Evolutionary conservation across 2,113 vertebrate species (phyloP).

Genomic region (Phoenicopterus ruber): DNA sequence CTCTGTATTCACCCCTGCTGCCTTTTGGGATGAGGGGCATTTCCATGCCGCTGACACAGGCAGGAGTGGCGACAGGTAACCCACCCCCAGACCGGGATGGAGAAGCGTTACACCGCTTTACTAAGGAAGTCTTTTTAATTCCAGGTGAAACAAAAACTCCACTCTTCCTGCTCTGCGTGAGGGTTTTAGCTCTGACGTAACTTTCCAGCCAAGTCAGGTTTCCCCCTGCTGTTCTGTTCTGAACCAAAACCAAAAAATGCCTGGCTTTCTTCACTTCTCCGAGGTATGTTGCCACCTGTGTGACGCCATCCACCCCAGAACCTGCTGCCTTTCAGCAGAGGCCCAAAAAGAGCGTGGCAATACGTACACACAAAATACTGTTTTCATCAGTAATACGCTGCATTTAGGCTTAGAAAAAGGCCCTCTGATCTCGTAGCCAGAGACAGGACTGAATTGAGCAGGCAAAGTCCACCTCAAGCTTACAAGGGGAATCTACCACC

Average conservation of each 20-base stretch:
- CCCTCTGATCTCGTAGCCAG: neutral
- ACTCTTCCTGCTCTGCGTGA: neutral
- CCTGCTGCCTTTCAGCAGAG: neutral
- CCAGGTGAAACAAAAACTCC: slow-evolving; percentile 23
- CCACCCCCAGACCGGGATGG: neutral
- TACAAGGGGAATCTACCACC: neutral
- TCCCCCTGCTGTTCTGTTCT: slow-evolving; percentile 53
- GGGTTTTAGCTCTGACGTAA: slow-evolving; percentile 18
- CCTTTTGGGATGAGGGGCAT: neutral
- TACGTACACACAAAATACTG: neutral
- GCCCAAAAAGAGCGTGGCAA: neutral
- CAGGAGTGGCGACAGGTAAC: neutral
- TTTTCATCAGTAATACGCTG: neutral
- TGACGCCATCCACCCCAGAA: neutral
- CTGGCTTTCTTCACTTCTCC: neutral
- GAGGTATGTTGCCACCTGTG: neutral
- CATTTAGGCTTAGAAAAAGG: neutral
- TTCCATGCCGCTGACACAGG: neutral
- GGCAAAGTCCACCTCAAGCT: neutral
- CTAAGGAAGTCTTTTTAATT: neutral
- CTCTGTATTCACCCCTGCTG: neutral
- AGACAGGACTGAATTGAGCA: neutral
- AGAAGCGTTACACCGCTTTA: neutral
- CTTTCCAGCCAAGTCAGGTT: slow-evolving; percentile 47
- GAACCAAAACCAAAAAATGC: neutral